These are phyloP conservation scores for Suncus etruscus DNA, from an alignment of 2,113 vertebrate genomes.

Conservation along the genomic window DNA sequence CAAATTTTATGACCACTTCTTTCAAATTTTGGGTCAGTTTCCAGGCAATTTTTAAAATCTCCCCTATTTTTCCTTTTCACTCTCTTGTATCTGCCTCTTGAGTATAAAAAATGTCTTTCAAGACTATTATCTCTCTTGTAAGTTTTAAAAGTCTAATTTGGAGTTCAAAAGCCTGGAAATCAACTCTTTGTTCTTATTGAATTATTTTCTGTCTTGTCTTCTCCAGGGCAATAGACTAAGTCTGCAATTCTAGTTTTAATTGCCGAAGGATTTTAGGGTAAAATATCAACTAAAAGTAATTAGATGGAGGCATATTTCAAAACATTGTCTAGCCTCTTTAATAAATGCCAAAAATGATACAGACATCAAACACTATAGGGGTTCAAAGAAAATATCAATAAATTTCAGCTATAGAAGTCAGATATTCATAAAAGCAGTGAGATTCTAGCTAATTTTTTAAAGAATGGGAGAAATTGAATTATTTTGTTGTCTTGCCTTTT, in stretches of 20 bases:
- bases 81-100: not conserved
- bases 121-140: not conserved
- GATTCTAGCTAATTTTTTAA: conserved; percentile 16
- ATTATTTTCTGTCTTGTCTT: conserved; percentile 24
- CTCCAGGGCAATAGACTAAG: not conserved
- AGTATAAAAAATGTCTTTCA: conserved; percentile 54
- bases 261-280: conserved; percentile 32
- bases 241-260: conserved; percentile 31
- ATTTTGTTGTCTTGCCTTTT: not conserved
- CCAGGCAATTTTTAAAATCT: conserved; percentile 41
- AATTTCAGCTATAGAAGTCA: conserved; percentile 22
- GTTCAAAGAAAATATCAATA: conserved; percentile 16
- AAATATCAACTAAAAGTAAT: conserved; percentile 31
- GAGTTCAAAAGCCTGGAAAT: conserved; percentile 15
- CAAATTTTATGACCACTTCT: not conserved
- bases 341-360: conserved; percentile 9
- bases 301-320: conserved; percentile 32
- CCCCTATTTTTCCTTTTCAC: not conserved
- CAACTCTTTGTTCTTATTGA: conserved; percentile 3
- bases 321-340: not conserved
- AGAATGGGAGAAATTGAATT: not conserved
- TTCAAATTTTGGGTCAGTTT: conserved; percentile 26
- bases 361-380: conserved; percentile 5
- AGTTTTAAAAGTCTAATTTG: conserved; percentile 4
- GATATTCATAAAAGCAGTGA: not conserved